Conservation (phyloP, 2,113 vertebrate genomes). For the Antechinus flavipes region DNA sequence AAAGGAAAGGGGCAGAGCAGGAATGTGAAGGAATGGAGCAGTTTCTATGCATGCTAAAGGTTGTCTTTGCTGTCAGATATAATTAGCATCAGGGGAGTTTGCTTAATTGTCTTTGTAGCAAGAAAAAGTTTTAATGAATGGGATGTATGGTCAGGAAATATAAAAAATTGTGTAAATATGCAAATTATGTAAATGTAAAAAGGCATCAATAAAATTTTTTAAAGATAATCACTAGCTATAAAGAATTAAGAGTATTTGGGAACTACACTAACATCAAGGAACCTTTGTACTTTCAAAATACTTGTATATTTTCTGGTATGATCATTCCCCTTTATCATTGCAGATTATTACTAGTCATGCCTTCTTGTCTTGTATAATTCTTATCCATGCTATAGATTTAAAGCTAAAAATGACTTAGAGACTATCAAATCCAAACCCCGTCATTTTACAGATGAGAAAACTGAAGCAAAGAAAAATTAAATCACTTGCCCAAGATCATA, state of each 20-base stretch:
- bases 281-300: not conserved
- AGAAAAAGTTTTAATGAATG: not conserved
- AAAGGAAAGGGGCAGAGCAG: not conserved
- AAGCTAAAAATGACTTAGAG: not conserved
- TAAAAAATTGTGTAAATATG: not conserved
- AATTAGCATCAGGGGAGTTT: not conserved
- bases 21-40: not conserved
- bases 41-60: not conserved
- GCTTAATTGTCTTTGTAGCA: not conserved
- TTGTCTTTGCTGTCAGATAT: not conserved
- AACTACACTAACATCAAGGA: not conserved
- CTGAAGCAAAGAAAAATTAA: not conserved
- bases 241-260: not conserved
- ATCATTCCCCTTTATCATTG: not conserved
- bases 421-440: not conserved
- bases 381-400: not conserved
- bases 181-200: not conserved
- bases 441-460: not conserved
- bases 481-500: not conserved
- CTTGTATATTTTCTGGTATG: not conserved
- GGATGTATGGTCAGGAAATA: not conserved
- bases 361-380: not conserved
- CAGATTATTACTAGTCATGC: not conserved
- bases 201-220: not conserved
- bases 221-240: not conserved